These are phyloP conservation scores for Stenchaetothrips biformis DNA, from an alignment of 2,888 invertebrate species.

Conservation along the genomic window DNA sequence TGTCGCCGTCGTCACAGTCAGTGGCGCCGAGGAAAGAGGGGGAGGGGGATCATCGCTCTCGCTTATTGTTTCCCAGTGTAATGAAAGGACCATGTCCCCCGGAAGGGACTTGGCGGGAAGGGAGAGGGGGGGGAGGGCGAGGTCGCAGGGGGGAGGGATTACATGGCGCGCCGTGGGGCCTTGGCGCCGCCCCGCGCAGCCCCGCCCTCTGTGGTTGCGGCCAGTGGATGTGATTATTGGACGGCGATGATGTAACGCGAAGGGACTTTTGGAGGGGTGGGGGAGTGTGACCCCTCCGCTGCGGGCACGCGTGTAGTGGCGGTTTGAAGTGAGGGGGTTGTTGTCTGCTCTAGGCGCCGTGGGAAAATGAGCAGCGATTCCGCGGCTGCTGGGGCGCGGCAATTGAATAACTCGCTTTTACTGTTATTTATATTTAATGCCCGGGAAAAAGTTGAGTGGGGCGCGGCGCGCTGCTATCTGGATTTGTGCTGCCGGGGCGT, in stretches of 20 bases:
- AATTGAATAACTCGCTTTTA: too few relatives aligned
- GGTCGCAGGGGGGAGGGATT: not conserved
- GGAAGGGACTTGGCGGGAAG: not conserved
- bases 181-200: not conserved
- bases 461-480: too few relatives aligned
- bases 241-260: not conserved
- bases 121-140: not conserved
- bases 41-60: constrained; percentile 36
- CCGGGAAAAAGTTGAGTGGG: too few relatives aligned
- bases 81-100: constrained; percentile 22
- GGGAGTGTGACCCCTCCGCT: too few relatives aligned
- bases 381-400: too few relatives aligned
- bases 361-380: too few relatives aligned
- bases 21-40: too few relatives aligned
- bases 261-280: not conserved
- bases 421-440: too few relatives aligned
- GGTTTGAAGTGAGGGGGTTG: not conserved
- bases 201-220: not conserved
- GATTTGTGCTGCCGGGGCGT: too few relatives aligned
- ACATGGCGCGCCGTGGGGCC: not conserved
- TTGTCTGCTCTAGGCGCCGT: too few relatives aligned
- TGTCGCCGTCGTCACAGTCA: too few relatives aligned
- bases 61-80: constrained; percentile 26
- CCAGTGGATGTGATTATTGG: not conserved
- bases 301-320: not conserved